Percentiles rank a stretch among this genome's conserved stretches.
phyloP scores from a whole-genome alignment of 2,113 vertebrate genomes.

The Lophius piscatorius region DNA sequence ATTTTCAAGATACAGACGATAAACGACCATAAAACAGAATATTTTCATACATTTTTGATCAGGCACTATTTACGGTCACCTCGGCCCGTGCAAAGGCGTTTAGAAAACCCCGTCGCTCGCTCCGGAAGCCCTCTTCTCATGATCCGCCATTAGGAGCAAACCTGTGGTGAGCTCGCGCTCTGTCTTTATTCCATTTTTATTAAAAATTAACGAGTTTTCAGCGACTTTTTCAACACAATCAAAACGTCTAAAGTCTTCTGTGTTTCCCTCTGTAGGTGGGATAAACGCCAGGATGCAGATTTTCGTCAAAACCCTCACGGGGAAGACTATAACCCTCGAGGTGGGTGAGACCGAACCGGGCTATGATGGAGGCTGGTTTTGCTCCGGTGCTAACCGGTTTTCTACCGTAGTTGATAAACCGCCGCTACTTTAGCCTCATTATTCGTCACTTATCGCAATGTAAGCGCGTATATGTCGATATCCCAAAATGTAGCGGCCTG shows the following conservation, averaged over 20 bases:
- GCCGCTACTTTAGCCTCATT: too few relatives aligned
- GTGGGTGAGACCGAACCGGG: slow-evolving; percentile 72
- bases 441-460: too few relatives aligned
- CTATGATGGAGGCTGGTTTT: slow-evolving; percentile 19
- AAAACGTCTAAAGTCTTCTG: accelerated
- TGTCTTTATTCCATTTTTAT: accelerated
- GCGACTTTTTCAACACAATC: accelerated
- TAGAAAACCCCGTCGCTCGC: slow-evolving; percentile 81
- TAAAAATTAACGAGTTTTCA: background rate
- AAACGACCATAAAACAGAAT: accelerated
- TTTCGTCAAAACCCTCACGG: slow-evolving; percentile 98
- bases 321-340: slow-evolving; percentile 99
- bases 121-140: slow-evolving; percentile 75
- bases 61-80: slow-evolving; percentile 25
- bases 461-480: too few relatives aligned
- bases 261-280: slow-evolving; percentile 73
- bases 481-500: too few relatives aligned
- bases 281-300: slow-evolving; percentile 90
- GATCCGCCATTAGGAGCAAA: slow-evolving; percentile 85
- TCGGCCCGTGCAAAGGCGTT: slow-evolving; percentile 50
- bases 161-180: slow-evolving; percentile 71
- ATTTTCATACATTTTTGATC: slow-evolving; percentile 31
- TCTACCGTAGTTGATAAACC: too few relatives aligned
- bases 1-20: too few relatives aligned
- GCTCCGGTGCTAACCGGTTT: background rate